Conservation (phyloP, 2,113 vertebrate species). For the Eulemur rufifrons region DNA sequence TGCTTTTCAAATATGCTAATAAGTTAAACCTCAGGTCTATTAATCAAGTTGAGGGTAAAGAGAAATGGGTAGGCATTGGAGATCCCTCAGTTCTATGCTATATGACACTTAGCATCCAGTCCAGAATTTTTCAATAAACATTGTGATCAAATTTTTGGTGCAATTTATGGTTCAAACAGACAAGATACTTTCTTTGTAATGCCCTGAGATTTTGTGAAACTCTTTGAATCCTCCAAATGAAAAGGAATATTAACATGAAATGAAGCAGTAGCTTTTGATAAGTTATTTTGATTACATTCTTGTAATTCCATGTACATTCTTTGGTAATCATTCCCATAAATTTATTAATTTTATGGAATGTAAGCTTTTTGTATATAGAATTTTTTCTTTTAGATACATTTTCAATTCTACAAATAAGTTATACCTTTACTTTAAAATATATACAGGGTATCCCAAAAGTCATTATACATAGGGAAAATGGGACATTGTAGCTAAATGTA, state of each 20-base stretch:
- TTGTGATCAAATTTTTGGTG: background rate
- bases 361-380: background rate
- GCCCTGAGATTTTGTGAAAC: background rate
- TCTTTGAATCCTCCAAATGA: conserved; percentile 26
- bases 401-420: background rate
- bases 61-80: background rate
- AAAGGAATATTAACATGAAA: background rate
- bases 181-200: background rate
- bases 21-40: background rate
- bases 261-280: background rate
- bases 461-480: too few species aligned
- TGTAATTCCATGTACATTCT: background rate
- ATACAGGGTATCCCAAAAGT: background rate
- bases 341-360: conserved; percentile 17
- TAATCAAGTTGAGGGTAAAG: background rate
- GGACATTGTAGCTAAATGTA: too few species aligned
- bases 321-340: background rate
- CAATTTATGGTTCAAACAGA: background rate
- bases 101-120: background rate
- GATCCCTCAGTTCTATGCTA: background rate
- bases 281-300: background rate
- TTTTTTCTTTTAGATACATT: background rate
- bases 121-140: background rate
- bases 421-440: conserved; percentile 20
- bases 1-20: background rate